Percentiles rank a stretch among this genome's conserved stretches.
phyloP scores from a whole-genome alignment of 2,113 vertebrate genomes.

The Anseranas semipalmata region DNA sequence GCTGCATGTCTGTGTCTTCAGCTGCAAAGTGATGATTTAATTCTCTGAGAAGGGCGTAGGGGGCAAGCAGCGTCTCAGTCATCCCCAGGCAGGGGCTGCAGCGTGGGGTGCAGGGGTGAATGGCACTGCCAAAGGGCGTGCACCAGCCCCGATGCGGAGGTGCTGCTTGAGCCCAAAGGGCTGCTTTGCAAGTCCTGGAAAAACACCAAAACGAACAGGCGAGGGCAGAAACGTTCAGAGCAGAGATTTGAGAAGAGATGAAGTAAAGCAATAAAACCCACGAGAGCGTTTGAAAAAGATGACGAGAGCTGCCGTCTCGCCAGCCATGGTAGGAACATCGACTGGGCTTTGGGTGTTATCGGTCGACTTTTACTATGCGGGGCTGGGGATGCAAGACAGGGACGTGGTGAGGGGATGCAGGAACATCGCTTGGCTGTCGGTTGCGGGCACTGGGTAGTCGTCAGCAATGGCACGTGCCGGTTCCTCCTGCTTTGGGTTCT shows the following conservation, averaged over 20 bases:
- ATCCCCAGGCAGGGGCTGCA: neutral
- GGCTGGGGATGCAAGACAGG: neutral
- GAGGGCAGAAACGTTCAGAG: neutral
- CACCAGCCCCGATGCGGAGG: neutral
- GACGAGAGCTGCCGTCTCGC: fast-evolving
- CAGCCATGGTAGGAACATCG: fast-evolving
- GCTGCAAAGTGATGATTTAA: fast-evolving
- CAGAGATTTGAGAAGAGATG: neutral
- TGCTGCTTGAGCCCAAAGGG: neutral
- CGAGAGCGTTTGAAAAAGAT: fast-evolving
- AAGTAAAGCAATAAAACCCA: neutral
- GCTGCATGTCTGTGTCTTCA: neutral
- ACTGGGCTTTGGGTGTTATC: fast-evolving
- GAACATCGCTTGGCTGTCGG: fast-evolving
- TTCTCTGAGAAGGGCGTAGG: neutral
- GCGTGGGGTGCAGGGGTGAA: neutral
- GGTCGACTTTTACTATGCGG: fast-evolving
- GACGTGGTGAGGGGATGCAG: neutral
- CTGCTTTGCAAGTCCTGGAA: neutral
- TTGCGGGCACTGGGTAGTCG: fast-evolving
- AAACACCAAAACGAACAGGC: neutral
- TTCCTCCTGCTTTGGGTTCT: neutral
- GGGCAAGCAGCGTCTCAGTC: fast-evolving
- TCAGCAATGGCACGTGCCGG: fast-evolving
- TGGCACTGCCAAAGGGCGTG: neutral